Conservation (phyloP, 2,113 vertebrate genomes). For the Tachysurus vachellii region DNA sequence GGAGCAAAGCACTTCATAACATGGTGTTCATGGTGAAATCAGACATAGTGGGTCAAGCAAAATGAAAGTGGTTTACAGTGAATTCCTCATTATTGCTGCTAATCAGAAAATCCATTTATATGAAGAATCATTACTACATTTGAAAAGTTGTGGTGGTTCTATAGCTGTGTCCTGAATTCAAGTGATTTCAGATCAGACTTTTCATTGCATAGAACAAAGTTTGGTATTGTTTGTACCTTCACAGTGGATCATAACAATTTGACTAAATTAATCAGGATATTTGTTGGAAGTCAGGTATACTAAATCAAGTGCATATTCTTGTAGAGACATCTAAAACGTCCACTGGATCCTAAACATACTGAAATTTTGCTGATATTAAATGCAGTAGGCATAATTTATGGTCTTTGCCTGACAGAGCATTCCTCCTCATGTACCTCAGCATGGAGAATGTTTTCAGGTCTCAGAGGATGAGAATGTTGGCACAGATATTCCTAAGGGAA, state of each 20-base stretch:
- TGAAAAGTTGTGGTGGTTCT: background rate
- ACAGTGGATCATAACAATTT: background rate
- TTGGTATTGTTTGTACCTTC: background rate
- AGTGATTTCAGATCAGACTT: background rate
- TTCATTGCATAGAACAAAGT: background rate
- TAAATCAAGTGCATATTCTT: background rate
- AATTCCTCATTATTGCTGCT: background rate
- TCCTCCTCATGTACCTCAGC: background rate
- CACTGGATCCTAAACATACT: constrained; percentile 57
- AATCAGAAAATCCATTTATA: constrained; percentile 8
- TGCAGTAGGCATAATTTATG: background rate
- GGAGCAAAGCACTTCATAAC: background rate
- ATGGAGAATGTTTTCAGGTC: constrained; percentile 34
- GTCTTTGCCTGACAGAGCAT: background rate
- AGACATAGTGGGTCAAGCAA: background rate
- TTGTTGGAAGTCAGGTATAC: background rate
- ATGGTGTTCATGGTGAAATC: constrained; percentile 1
- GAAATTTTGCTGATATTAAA: constrained; percentile 53
- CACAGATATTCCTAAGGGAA: constrained; percentile 40
- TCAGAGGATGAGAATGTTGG: constrained; percentile 10
- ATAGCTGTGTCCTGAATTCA: background rate
- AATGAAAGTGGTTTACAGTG: background rate
- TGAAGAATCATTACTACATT: too few species aligned
- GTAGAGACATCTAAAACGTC: background rate
- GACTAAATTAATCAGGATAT: background rate